Evolutionary conservation across 2,113 vertebrate genomes (phyloP), one percentile per base, ranked within the genome.

Genomic region (Eclectus roratus): DNA sequence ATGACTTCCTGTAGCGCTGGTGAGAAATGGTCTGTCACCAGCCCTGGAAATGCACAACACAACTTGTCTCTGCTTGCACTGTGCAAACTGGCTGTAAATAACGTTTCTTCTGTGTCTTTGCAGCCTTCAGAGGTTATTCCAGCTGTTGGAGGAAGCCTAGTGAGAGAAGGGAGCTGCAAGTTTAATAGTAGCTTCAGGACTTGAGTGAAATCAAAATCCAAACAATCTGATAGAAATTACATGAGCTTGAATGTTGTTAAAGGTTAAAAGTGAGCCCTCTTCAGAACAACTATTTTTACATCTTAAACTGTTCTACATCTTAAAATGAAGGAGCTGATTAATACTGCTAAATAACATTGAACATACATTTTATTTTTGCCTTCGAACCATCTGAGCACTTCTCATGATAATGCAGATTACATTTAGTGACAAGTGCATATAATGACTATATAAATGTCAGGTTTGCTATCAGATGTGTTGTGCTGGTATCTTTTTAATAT

Each of bases 161-260:
- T 53, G 79, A 95, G 56, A 78, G 88, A 94, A 97, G 80, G 93
- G 89, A 95, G 81, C 88, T 86, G 65, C 58, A 95, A 92, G 87
- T 94, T 95, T 91, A 97, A 97, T 97, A 95, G 91, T 97, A 91
- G 94, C 95, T 94, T 91, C 70, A 92, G 93, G 94, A 97, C 78
- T 74, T 82, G 10, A 81, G 46, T 85, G 95, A 95, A 96, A 92
- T 96, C 96, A 94, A 89, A 96, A 96, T 91, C 74, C 72, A 94
- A 93, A 90, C 61, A 92, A 80, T 91, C 83, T 79, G 80, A 92
- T 94, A 95, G 84, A 97, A 96, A 95, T 71, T 92, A 58, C 49
- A 93, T 35, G 27, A 37, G 73, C 86, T 90, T 92, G 73, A 44
- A 37, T 78, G 47, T 77, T 64, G 16, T 80, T 80, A 80, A 92